phyloP scores from a whole-genome alignment of 2,888 invertebrate genomes.

The Pachliopta kotzebuea region DNA sequence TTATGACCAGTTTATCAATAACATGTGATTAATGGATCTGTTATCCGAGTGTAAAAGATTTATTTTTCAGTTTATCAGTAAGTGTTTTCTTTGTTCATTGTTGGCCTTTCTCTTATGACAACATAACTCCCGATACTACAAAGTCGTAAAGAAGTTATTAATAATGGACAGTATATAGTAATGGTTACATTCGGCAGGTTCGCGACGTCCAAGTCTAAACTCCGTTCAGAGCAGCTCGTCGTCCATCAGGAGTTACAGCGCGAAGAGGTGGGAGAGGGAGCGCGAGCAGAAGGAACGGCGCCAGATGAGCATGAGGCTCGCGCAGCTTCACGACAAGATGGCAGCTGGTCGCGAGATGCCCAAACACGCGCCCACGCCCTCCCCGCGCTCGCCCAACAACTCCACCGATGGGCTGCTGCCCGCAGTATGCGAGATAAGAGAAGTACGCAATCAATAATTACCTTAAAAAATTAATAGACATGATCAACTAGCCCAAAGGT shows the following conservation, averaged over 20 bases:
- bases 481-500: too few relatives aligned
- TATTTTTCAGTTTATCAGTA: too few relatives aligned
- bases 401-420: conserved; percentile 92
- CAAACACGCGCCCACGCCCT: conserved; percentile 84
- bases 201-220: conserved; percentile 92
- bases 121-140: too few relatives aligned
- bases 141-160: too few relatives aligned
- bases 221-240: conserved; percentile 92
- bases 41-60: too few relatives aligned
- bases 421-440: conserved; percentile 89
- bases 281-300: conserved; percentile 90
- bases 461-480: too few relatives aligned
- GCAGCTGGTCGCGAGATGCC: conserved; percentile 71
- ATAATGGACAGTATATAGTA: too few relatives aligned
- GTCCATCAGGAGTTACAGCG: conserved; percentile 90
- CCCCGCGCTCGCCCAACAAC: conserved; percentile 88
- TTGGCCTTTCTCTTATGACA: too few relatives aligned
- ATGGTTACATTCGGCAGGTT: conserved; percentile 79
- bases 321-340: conserved; percentile 84
- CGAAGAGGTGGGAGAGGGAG: conserved; percentile 89
- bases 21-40: too few relatives aligned
- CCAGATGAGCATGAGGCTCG: conserved; percentile 88
- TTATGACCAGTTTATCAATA: too few relatives aligned
- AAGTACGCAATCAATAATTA: conserved; percentile 73
- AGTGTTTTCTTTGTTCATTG: too few relatives aligned